Conservation (phyloP, 2,888 invertebrate species). For the Polyommatus icarus region DNA sequence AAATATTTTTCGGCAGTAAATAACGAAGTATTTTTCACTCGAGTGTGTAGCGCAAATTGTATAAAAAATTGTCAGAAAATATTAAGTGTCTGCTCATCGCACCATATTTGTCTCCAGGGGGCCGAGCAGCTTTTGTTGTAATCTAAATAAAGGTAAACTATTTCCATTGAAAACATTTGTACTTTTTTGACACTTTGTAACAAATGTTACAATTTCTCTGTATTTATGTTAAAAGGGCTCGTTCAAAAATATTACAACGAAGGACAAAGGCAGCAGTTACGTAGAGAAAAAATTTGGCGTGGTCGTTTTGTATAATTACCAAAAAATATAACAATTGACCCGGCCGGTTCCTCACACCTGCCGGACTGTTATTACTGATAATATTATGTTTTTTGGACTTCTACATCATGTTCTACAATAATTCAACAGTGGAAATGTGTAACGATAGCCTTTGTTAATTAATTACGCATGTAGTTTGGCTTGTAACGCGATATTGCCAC, state of each 20-base stretch:
- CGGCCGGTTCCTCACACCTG: constrained; percentile 63
- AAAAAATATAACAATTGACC: constrained; percentile 58
- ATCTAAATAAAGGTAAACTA: constrained; percentile 80
- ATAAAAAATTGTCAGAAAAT: constrained; percentile 64
- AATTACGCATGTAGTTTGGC: constrained; percentile 44
- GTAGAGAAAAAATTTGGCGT: constrained; percentile 60
- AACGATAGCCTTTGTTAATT: constrained; percentile 41
- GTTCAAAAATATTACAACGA: constrained; percentile 53
- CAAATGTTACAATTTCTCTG: constrained; percentile 75
- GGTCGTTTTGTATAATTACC: constrained; percentile 71
- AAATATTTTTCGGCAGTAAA: constrained; percentile 76
- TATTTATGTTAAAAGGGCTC: constrained; percentile 55
- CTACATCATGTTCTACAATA: constrained; percentile 36
- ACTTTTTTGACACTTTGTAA: constrained; percentile 75
- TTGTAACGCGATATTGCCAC: constrained; percentile 49
- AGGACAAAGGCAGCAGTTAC: constrained; percentile 61
- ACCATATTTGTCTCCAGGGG: constrained; percentile 72
- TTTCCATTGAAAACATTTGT: constrained; percentile 69
- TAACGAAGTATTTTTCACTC: constrained; percentile 77
- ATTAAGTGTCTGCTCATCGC: constrained; percentile 70
- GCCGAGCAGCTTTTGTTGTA: constrained; percentile 76
- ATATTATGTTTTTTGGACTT: constrained; percentile 45
- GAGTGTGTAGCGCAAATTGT: constrained; percentile 63
- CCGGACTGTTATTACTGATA: constrained; percentile 50
- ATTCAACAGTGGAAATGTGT: constrained; percentile 33